Evolutionary conservation across 2,888 invertebrate genomes (phyloP).

Genomic region (Lochmaea capreae): DNA sequence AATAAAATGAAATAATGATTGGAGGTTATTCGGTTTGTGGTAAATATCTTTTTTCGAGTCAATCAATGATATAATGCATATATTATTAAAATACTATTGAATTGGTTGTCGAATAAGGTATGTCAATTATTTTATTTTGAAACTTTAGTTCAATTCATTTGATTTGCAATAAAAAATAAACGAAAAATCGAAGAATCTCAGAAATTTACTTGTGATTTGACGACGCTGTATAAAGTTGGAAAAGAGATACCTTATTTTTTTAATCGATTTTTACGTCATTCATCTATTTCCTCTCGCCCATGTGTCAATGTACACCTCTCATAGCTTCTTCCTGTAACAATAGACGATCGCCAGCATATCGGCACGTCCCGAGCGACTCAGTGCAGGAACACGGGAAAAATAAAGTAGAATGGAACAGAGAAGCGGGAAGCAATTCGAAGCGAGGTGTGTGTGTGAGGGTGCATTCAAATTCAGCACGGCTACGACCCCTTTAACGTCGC

Average conservation of each 20-base stretch:
- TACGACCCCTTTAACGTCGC: constrained; percentile 18
- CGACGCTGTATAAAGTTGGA: no score
- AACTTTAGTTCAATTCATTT: no score
- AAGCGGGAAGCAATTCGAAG: constrained; percentile 39
- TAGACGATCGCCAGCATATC: constrained; percentile 37
- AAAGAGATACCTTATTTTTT: no score
- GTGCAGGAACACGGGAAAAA: constrained; percentile 20
- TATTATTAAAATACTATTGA: neutral
- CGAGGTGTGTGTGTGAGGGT: constrained; percentile 40
- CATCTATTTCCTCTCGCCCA: constrained; percentile 2
- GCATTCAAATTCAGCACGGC: constrained; percentile 45
- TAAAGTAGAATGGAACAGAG: constrained; percentile 29
- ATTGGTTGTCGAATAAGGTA: neutral
- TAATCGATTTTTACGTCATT: neutral
- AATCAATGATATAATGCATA: neutral
- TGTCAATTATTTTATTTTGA: neutral
- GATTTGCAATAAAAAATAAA: no score
- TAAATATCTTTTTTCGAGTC: neutral
- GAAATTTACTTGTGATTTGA: no score
- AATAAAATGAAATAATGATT: constrained; percentile 26
- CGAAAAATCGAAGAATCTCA: no score
- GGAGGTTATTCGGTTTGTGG: constrained; percentile 22
- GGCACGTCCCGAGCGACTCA: constrained; percentile 41
- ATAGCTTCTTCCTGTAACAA: constrained; percentile 40
- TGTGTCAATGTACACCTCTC: neutral